These are phyloP conservation scores for Drosophila incognita DNA, from an alignment of 2,888 invertebrate genomes.

Conservation along the genomic window DNA sequence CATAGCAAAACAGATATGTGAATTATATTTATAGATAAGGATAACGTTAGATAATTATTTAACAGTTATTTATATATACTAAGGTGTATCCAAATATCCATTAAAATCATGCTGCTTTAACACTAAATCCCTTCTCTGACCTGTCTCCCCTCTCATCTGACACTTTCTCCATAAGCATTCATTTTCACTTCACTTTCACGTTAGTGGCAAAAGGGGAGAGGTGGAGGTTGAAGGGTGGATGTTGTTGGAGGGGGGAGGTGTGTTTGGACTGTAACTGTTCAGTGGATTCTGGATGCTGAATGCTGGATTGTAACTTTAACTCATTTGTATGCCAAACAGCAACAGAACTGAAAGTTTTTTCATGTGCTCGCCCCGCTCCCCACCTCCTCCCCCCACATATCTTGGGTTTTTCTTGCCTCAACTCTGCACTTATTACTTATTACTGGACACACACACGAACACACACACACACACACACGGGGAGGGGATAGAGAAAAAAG, in stretches of 20 bases:
- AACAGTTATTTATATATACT: no score
- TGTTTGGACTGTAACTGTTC: conserved; percentile 27
- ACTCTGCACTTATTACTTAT: conserved; percentile 79
- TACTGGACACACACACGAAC: conserved; percentile 55
- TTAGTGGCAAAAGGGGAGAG: background rate
- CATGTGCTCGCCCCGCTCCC: conserved; percentile 50
- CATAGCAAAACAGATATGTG: background rate
- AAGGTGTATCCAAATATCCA: background rate
- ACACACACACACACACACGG: background rate
- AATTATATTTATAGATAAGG: no score
- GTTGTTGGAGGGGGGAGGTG: background rate
- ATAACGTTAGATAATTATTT: no score
- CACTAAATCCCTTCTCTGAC: background rate
- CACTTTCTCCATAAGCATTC: conserved; percentile 22
- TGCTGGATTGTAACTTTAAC: conserved; percentile 64
- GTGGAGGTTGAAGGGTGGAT: background rate
- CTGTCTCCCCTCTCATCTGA: background rate
- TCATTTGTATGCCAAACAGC: conserved; percentile 80
- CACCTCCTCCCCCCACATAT: background rate
- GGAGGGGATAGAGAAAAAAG: conserved; percentile 42
- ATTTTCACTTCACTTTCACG: conserved; percentile 54
- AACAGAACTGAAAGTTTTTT: conserved; percentile 75
- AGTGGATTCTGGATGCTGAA: conserved; percentile 2
- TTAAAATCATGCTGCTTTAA: conserved; percentile 24
- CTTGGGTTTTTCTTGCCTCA: conserved; percentile 45